Evolutionary conservation across 1,140 invertebrate species (phyloP), one percentile per base, ranked within the genome.

Genomic region (Chlorops oryzae): DNA sequence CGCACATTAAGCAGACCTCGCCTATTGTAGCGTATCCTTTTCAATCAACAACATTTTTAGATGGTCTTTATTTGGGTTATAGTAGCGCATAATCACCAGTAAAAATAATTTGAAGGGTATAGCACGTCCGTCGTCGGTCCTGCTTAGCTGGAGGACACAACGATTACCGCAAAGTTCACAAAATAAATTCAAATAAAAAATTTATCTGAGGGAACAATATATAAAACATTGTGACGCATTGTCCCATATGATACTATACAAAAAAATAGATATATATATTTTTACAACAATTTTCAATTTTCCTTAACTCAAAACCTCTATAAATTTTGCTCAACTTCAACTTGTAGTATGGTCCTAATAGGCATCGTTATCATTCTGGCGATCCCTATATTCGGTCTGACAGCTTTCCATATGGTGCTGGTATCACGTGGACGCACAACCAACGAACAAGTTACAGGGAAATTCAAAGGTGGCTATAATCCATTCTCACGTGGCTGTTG

Each of bases 361-460:
- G 86, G 83, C 56, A 80, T 98, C 56, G 92, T 96, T 62, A 83
- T 84, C 18, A 70, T 99, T 47, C 75, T 99, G 51, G 85, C 95
- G 58, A 91, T 99, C 71, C 97, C 97, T 54, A 96, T 99, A 57
- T 87, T 95, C 75, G 96, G 96, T 58, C 78, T 99, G 57, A 97
- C 95, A 50, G 90, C 90, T 44, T 99, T 99, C 77, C 96, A 99
- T 74, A 87, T 98, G 76, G 86, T 98, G 57, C 79, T 99, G 51
- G 93, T 99, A 35, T 90, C 92, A 13, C 80, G 93, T 62, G 97
- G 96, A n/a, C 81, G 96, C 50, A 99, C 97, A n/a, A 99, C 97
- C 50, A 99, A 99, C 78, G 97, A 99, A 77, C 96, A 99, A 80
- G 94, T 98, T 25, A 98, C 96, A 3, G 94, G 93, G 34, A 98